Percentiles rank a stretch among this genome's conserved stretches.
Conservation (phyloP, 2,113 vertebrate genomes). For the Conger conger region DNA sequence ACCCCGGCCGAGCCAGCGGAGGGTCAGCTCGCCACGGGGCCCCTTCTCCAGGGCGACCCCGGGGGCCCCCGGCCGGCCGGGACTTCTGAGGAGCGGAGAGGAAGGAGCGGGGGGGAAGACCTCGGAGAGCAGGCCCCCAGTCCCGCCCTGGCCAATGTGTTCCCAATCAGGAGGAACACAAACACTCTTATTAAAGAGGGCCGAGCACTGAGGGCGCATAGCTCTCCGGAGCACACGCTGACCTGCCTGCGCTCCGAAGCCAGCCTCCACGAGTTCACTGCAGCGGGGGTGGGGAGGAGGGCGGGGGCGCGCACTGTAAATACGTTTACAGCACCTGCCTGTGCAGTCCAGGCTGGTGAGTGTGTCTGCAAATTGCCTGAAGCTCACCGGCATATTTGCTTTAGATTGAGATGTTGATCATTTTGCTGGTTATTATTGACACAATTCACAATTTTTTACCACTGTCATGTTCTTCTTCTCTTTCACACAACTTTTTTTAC, state of each 20-base stretch:
- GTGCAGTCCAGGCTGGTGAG: not conserved
- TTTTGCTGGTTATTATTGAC: not conserved
- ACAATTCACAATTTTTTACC: not conserved
- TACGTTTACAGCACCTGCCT: not conserved
- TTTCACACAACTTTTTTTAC: not conserved
- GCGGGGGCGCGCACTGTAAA: not conserved
- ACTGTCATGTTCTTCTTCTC: not conserved
- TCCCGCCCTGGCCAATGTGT: constrained; percentile 87
- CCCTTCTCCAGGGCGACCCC: constrained; percentile 77
- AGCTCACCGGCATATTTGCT: not conserved
- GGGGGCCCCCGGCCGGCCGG: constrained; percentile 78
- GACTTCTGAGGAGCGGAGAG: constrained; percentile 88
- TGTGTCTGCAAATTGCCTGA: not conserved
- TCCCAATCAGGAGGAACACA: constrained; percentile 94
- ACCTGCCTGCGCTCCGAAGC: not conserved
- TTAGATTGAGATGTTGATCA: not conserved
- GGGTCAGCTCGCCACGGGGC: constrained; percentile 86
- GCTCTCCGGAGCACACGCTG: constrained; percentile 67
- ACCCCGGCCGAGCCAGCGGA: constrained; percentile 78
- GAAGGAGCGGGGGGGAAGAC: constrained; percentile 83
- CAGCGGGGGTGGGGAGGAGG: not conserved
- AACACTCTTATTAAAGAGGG: constrained; percentile 91
- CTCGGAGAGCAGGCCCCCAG: constrained; percentile 84
- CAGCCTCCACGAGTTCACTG: not conserved
- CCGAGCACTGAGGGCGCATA: constrained; percentile 65